Evolutionary conservation across 2,797 vertebrate genomes (phyloP).

Genomic region (Sebastes matsubarae): DNA sequence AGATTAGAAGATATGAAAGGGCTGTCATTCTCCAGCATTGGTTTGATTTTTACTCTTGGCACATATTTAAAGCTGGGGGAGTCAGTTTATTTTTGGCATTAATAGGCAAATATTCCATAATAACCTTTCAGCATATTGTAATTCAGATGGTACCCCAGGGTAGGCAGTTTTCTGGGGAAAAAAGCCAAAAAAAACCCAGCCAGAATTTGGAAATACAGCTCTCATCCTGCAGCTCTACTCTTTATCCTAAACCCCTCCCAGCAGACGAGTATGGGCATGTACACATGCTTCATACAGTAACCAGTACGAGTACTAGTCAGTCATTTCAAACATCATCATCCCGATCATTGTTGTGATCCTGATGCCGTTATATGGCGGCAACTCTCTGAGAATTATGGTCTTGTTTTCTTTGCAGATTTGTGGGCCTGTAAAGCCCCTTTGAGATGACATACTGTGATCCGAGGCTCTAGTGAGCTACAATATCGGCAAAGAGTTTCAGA

Average conservation of each 20-base stretch:
- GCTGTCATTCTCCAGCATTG: neutral
- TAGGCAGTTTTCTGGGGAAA: neutral
- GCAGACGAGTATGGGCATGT: neutral
- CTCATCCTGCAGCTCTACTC: neutral
- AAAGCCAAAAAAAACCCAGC: neutral
- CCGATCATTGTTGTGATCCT: too few relatives aligned
- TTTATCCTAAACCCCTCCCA: neutral
- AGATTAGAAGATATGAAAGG: neutral
- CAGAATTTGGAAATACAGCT: neutral
- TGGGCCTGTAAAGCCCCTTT: neutral
- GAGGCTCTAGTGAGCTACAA: too few relatives aligned
- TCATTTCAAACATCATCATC: too few relatives aligned
- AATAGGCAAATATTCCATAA: neutral
- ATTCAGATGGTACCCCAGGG: too few relatives aligned
- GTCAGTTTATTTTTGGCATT: neutral
- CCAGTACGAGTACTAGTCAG: too few relatives aligned
- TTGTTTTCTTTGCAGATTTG: neutral
- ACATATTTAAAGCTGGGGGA: neutral
- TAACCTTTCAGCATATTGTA: neutral
- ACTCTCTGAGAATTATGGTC: too few relatives aligned
- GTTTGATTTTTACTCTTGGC: conserved; percentile 3
- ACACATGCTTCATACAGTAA: too few relatives aligned
- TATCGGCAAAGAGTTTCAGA: too few relatives aligned
- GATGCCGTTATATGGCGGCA: too few relatives aligned
- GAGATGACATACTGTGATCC: too few relatives aligned